Percentiles rank a stretch among this genome's conserved stretches.
Conservation (phyloP, 64 coral and sea anemone genomes). For the Astreopora myriophthalma region DNA sequence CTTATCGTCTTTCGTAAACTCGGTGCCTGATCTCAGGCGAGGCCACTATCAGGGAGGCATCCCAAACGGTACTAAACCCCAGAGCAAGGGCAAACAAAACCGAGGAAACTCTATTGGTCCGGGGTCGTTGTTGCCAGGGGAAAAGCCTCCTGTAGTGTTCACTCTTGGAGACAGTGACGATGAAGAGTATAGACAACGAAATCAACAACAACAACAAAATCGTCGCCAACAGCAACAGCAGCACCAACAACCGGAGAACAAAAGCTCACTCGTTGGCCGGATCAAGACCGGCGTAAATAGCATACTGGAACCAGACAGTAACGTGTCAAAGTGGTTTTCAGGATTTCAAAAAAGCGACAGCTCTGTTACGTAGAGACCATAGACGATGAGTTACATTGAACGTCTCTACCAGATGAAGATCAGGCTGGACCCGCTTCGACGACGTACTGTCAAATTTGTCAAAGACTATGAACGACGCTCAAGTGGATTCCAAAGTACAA, state of each 20-base stretch:
- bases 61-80: conserved; percentile 11
- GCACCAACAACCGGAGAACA: not conserved
- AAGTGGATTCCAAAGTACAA: not conserved
- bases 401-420: not conserved
- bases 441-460: not conserved
- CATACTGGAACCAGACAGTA: conserved; percentile 4
- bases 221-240: not conserved
- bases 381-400: no score
- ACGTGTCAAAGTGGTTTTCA: conserved; percentile 9
- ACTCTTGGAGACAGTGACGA: conserved; percentile 9
- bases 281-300: conserved; percentile 2
- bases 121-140: not conserved
- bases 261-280: conserved; percentile 8
- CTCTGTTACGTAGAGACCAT: not conserved
- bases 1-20: not conserved
- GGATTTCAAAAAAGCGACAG: conserved; percentile 22
- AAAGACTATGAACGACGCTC: not conserved
- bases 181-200: not conserved
- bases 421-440: not conserved
- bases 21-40: not conserved
- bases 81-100: not conserved
- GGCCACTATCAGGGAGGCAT: not conserved
- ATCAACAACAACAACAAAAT: not conserved
- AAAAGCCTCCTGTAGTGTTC: conserved; percentile 27
- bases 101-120: not conserved